A percentile compares a stretch with the other conserved stretches of the same genome.
Evolutionary conservation across 2,888 invertebrate species (phyloP).

Genomic region (Nephrotoma guestfalica): DNA sequence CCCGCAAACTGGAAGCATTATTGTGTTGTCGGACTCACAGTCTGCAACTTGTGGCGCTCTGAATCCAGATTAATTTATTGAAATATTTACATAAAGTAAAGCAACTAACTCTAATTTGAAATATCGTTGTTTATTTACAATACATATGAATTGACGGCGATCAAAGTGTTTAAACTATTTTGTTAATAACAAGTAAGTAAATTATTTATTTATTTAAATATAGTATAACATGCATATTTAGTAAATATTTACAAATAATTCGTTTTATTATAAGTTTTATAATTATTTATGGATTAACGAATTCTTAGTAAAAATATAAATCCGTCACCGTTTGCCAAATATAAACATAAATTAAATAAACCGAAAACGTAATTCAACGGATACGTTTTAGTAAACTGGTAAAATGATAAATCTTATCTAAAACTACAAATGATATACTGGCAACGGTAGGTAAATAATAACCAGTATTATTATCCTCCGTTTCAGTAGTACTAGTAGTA

Average conservation of each 20-base stretch:
- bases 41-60: no score
- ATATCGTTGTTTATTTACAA: not conserved
- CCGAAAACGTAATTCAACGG: no score
- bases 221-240: not conserved
- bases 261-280: not conserved
- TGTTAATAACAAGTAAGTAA: not conserved
- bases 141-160: not conserved
- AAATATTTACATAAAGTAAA: no score
- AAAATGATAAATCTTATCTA: not conserved
- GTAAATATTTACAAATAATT: not conserved
- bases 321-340: no score
- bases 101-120: no score
- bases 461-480: not conserved
- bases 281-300: no score
- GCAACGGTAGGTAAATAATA: not conserved
- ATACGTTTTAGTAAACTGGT: not conserved
- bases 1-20: no score
- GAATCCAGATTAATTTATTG: no score
- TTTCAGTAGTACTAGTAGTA: not conserved
- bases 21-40: no score
- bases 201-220: not conserved
- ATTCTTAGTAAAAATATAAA: no score
- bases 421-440: not conserved
- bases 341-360: no score
- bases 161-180: not conserved